Evolutionary conservation across 1,140 invertebrate genomes (phyloP), one percentile per base, ranked within the genome.

Genomic region (Papilio glaucus): DNA sequence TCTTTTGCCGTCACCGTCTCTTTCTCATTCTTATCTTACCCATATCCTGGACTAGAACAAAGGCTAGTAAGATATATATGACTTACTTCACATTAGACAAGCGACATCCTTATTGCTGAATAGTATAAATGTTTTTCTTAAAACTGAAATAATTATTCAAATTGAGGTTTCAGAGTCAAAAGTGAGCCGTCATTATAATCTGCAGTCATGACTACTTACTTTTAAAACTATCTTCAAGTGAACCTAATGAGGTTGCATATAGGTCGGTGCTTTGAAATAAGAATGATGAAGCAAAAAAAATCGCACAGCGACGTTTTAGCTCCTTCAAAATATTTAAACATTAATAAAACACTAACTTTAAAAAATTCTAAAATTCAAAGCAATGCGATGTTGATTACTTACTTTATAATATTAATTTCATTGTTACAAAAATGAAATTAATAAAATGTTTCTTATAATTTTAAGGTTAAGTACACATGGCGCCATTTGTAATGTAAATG

Each of bases 221-320:
- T 26, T 57, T 57, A 24, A 57, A 26, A 57, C 21, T 53, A 53
- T 9, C 49, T 57, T 57, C 49, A 57, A 57, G 49, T 57, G 49
- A 57, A 57, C 10, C 49, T 57, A 57, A 57, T 57, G 49, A 57
- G 49, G 49, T 57, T 4, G 49, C 12, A 57, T 57, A 57, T 57
- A 26, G 49, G 49, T 57, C 49, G 49, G 21, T 13, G 21, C 49
- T 26, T 57, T 57, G 49, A 57, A 57, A 57, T 57, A 24, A 57
- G 24, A 57, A 57, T 57, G 49, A 57, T 24, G 49, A 24, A 57
- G 21, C 49, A 57, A 21, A 26, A 33, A 53, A 53, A 53, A 57
- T 57, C n/a, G 49, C 49, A 12, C 49, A 24, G 49, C 21, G 24
- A 49, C 18, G 18, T 57, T 57, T 57, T 57, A 57, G 8, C 24